phyloP scores from a whole-genome alignment of 1,140 invertebrate genomes.

The Diachasmimorpha longicaudata region DNA sequence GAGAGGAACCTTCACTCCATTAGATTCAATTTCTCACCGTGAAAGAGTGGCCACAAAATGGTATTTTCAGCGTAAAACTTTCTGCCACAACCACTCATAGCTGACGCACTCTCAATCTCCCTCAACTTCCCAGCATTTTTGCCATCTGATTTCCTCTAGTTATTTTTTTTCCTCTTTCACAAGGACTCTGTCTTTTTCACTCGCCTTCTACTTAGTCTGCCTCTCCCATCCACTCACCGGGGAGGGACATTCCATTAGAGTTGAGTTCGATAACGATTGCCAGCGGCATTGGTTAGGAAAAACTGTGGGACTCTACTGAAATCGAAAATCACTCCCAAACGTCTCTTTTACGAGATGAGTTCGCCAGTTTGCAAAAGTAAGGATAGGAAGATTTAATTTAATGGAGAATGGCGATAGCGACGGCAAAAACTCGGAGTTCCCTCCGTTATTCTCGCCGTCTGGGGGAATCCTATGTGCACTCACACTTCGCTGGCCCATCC shows the following conservation, averaged over 20 bases:
- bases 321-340: conserved; percentile 32
- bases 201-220: conserved; percentile 14
- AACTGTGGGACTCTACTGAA: conserved; percentile 21
- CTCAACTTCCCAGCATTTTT: neutral
- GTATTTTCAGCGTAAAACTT: conserved; percentile 3
- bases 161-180: neutral
- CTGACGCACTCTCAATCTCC: neutral
- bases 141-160: neutral
- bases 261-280: conserved; percentile 27
- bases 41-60: neutral
- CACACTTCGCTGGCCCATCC: too few relatives aligned
- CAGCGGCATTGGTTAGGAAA: conserved; percentile 25
- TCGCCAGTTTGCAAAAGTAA: conserved; percentile 18
- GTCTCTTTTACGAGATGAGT: conserved; percentile 32
- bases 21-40: neutral
- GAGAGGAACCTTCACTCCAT: neutral
- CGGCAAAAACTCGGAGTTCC: too few relatives aligned
- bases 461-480: too few relatives aligned
- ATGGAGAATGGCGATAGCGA: conserved; percentile 26
- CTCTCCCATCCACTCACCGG: neutral
- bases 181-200: neutral
- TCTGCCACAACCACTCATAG: neutral
- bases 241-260: conserved; percentile 24
- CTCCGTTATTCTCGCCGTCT: too few relatives aligned
- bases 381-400: conserved; percentile 34